Evolutionary conservation across 2,113 vertebrate genomes (phyloP), one percentile per base, ranked within the genome.

Genomic region (Plecotus auritus): DNA sequence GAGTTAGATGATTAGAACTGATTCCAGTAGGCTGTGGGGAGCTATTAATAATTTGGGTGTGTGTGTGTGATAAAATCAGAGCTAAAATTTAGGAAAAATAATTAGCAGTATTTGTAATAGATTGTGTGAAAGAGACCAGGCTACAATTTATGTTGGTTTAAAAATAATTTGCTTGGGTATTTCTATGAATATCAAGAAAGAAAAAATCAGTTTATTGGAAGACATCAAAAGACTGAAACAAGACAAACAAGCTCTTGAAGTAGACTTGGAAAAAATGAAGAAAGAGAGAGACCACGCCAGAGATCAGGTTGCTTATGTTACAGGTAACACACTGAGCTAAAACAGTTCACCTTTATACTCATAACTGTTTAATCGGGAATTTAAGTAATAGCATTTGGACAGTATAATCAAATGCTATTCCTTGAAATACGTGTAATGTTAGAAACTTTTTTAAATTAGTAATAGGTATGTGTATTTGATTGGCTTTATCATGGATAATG

Each of bases 191-290:
- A 18, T 95, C 73, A 96, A 99, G 99, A 99, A 98, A 96, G 98
- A 98, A 91, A 99, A 99, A 97, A 96, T 81, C 23, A 98, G 95
- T 93, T 98, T 99, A 56, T 97, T 97, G 37, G 99, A 99, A 96
- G 99, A 99, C 14, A 97, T 98, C 90, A 98, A 94, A 95, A 97
- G 92, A 86, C 97, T 99, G 77, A 99, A 99, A 92, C 99, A 99
- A 94, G 99, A 99, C 64, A 99, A 99, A 72, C 99, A 99, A 97
- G 98, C 98, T 91, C 98, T 99, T 90, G 98, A 99, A 84, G 98
- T 99, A 18, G 99, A 99, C 84, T 97, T 99, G 93, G 98, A 98
- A 92, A 98, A 98, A 87, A 97, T 98, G 96, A 99, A 98, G 96
- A 99, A 98, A 92, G 99, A 99, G 88, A 98, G 98, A 96, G 99